phyloP scores from a whole-genome alignment of 2,797 vertebrate genomes.

The Fistularia commersonii region DNA sequence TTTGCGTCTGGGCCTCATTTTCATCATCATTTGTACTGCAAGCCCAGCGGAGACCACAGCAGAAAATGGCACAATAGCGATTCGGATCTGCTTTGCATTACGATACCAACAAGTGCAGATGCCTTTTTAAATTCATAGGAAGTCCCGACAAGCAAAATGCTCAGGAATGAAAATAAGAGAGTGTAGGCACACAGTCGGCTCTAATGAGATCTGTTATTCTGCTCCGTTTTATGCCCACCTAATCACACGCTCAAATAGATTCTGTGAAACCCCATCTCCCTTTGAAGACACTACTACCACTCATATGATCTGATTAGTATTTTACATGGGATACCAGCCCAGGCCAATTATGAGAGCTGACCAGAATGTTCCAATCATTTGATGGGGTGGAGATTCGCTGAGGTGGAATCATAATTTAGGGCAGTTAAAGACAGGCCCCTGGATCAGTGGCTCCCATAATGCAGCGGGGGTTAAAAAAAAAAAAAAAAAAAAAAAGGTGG shows the following conservation, averaged over 20 bases:
- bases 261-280: slow-evolving; percentile 63
- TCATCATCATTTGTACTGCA: slow-evolving; percentile 4
- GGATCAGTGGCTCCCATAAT: slow-evolving; percentile 59
- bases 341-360: slow-evolving; percentile 61
- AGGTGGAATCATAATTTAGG: slow-evolving; percentile 67
- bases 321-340: slow-evolving; percentile 62
- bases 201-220: slow-evolving; percentile 63
- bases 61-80: slow-evolving; percentile 14
- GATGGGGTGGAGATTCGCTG: slow-evolving; percentile 53
- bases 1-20: slow-evolving; percentile 10
- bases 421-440: slow-evolving; percentile 60
- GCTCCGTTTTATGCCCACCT: slow-evolving; percentile 58
- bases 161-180: slow-evolving; percentile 36
- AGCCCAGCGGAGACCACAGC: slow-evolving; percentile 6
- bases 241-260: slow-evolving; percentile 65
- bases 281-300: slow-evolving; percentile 58
- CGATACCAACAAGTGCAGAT: slow-evolving; percentile 40
- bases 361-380: slow-evolving; percentile 69
- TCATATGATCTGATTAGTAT: slow-evolving; percentile 68
- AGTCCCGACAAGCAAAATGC: slow-evolving; percentile 53
- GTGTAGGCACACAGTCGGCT: slow-evolving; percentile 33
- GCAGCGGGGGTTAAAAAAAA: slow-evolving; percentile 24
- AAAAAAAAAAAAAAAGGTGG: slow-evolving; percentile 39
- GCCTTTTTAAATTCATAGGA: slow-evolving; percentile 56
- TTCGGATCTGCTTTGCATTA: slow-evolving; percentile 62